A percentile compares a stretch with the other conserved stretches of the same genome.
Evolutionary conservation across 2,113 vertebrate genomes (phyloP).

Genomic region (Hydrochoerus hydrochaeris): DNA sequence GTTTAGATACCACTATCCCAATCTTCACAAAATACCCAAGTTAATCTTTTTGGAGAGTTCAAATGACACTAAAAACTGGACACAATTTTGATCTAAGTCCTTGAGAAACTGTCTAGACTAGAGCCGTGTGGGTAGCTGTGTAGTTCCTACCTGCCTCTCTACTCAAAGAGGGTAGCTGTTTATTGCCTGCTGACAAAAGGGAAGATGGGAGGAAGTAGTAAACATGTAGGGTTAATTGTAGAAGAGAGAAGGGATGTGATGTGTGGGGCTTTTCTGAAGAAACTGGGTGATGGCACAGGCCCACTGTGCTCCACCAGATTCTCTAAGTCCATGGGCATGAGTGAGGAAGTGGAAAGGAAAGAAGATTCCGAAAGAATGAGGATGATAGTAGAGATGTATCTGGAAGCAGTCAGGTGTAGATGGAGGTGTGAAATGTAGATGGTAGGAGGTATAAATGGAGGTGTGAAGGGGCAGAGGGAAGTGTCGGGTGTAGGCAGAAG

Average conservation of each 20-base stretch:
- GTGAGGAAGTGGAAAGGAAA: background rate
- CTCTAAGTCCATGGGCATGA: background rate
- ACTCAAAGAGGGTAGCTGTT: background rate
- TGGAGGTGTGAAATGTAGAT: background rate
- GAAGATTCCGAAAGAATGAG: background rate
- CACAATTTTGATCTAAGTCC: background rate
- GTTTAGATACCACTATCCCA: background rate
- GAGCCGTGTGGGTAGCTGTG: background rate
- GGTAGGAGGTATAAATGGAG: background rate
- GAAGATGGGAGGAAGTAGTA: background rate
- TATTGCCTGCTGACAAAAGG: background rate
- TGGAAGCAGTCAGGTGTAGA: background rate
- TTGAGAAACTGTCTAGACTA: background rate
- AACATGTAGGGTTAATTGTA: background rate
- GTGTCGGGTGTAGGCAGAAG: too few species aligned
- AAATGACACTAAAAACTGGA: background rate
- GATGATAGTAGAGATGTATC: background rate
- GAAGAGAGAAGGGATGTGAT: background rate
- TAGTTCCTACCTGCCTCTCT: background rate
- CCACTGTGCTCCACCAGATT: background rate
- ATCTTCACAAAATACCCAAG: conserved; percentile 11
- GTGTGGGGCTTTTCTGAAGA: background rate
- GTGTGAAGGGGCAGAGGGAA: background rate
- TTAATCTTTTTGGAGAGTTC: background rate
- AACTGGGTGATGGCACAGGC: background rate